Evolutionary conservation across 2,113 vertebrate species (phyloP).

Genomic region (Cinclus cinclus): DNA sequence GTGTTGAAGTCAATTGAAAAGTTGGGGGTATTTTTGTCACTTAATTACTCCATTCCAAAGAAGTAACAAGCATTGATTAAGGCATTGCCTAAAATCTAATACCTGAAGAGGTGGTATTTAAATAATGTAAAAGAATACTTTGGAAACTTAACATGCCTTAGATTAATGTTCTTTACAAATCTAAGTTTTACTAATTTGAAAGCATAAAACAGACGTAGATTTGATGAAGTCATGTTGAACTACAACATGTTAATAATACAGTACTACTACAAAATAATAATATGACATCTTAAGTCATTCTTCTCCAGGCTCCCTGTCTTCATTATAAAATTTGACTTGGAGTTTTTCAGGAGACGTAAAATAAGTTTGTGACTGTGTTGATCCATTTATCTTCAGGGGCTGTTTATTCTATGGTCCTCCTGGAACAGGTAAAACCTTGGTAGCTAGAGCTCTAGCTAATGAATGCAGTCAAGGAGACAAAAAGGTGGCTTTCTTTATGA

Average conservation of each 20-base stretch:
- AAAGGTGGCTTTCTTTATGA: slow-evolving; percentile 99
- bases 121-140: not conserved
- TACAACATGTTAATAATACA: not conserved
- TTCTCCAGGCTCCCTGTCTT: slow-evolving; percentile 67
- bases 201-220: not conserved
- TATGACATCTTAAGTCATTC: not conserved
- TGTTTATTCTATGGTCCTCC: slow-evolving; percentile 98
- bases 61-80: not conserved
- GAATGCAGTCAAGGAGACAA: slow-evolving; percentile 97
- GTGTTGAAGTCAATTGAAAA: not conserved
- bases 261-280: not conserved
- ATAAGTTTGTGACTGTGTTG: slow-evolving; percentile 71
- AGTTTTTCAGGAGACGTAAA: slow-evolving; percentile 60
- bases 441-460: slow-evolving; percentile 96
- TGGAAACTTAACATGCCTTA: not conserved
- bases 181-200: not conserved
- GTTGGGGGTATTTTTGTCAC: not conserved
- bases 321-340: slow-evolving; percentile 60
- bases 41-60: not conserved
- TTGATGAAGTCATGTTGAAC: not conserved
- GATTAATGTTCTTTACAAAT: not conserved
- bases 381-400: slow-evolving; percentile 83
- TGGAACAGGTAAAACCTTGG: slow-evolving; percentile 97
- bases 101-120: not conserved
- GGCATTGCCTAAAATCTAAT: not conserved